A percentile compares a stretch with the other conserved stretches of the same genome.
Evolutionary conservation across 2,797 vertebrate genomes (phyloP).

Genomic region (Diglossa cyanea): DNA sequence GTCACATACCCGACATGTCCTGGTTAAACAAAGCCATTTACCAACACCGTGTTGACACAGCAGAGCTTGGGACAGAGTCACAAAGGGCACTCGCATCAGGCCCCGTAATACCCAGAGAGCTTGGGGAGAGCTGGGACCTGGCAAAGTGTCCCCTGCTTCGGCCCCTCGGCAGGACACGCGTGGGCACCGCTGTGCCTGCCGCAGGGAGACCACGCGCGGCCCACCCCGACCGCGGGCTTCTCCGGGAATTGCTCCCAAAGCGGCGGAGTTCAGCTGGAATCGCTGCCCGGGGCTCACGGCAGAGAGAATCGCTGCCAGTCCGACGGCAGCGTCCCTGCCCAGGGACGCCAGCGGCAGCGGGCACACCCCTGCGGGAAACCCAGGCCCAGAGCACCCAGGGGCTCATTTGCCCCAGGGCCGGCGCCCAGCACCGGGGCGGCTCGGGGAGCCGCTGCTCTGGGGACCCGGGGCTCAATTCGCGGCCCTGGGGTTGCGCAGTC

Average conservation of each 20-base stretch:
- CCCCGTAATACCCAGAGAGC: background rate
- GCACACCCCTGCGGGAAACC: background rate
- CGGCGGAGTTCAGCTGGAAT: rapidly evolving
- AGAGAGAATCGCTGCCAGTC: background rate
- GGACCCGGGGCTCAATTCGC: background rate
- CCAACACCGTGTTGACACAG: slow-evolving; percentile 69
- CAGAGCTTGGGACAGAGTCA: slow-evolving; percentile 60
- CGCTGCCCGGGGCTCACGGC: background rate
- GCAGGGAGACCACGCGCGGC: background rate
- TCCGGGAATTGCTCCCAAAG: background rate
- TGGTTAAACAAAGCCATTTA: slow-evolving; percentile 67
- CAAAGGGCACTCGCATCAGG: slow-evolving; percentile 62
- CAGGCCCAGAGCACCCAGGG: background rate
- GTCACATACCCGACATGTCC: slow-evolving; percentile 62
- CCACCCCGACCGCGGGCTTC: background rate
- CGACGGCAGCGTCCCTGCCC: background rate
- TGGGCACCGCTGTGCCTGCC: background rate
- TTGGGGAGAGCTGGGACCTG: background rate
- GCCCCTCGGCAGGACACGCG: rapidly evolving
- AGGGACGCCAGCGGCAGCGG: background rate
- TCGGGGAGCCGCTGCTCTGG: background rate
- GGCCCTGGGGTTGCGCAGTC: background rate
- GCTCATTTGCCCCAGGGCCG: background rate
- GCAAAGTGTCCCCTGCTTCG: background rate
- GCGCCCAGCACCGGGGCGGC: background rate